Conservation (phyloP, 2,113 vertebrate genomes). For the Fukomys damarensis region DNA sequence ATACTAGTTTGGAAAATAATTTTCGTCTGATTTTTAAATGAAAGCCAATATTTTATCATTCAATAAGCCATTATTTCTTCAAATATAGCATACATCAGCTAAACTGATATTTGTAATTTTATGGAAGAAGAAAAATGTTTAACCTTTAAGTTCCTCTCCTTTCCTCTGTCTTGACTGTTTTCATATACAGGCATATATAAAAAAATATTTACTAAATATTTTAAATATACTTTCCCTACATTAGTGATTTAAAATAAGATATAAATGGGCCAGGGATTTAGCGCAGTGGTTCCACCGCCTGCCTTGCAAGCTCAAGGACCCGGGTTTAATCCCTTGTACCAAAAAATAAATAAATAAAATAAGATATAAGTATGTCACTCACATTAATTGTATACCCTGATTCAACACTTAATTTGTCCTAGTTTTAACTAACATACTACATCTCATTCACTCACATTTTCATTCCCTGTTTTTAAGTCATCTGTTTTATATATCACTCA, state of each 20-base stretch:
- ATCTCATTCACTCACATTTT: not conserved
- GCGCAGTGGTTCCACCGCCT: too few relatives aligned
- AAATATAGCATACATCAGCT: not conserved
- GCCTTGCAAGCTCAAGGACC: too few relatives aligned
- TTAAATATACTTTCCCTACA: not conserved
- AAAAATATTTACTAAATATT: not conserved
- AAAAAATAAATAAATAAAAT: too few relatives aligned
- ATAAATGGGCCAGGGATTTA: too few relatives aligned
- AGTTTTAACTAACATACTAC: not conserved
- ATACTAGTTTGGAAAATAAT: not conserved
- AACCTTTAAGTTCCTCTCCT: not conserved
- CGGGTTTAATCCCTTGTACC: too few relatives aligned
- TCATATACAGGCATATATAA: not conserved
- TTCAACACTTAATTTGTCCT: not conserved
- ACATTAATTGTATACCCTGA: not conserved
- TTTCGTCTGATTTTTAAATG: not conserved
- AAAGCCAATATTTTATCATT: not conserved
- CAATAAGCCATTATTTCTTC: not conserved
- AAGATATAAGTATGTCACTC: not conserved
- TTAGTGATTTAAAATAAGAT: not conserved
- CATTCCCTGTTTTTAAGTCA: not conserved
- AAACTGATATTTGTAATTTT: conserved; percentile 1
- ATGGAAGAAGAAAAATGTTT: not conserved
- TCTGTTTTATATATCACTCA: not conserved
- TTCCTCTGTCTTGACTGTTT: not conserved